phyloP scores from a whole-genome alignment of 2,113 vertebrate species.

The Tachysurus vachellii region DNA sequence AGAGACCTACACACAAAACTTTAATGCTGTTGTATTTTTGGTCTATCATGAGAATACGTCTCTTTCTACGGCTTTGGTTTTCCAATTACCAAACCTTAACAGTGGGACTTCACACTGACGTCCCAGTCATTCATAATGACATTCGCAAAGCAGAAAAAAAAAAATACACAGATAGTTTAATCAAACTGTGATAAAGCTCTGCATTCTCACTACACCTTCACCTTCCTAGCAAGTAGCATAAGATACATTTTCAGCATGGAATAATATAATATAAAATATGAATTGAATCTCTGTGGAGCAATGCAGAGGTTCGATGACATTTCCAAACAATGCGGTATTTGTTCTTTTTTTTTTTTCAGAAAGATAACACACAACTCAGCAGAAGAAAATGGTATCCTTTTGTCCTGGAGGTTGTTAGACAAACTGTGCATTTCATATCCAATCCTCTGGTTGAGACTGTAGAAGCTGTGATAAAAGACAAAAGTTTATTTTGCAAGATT shows the following conservation, averaged over 20 bases:
- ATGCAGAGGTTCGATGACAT: slow-evolving; percentile 14
- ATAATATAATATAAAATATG: slow-evolving; percentile 27
- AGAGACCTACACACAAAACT: background rate
- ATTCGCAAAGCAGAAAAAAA: background rate
- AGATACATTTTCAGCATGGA: background rate
- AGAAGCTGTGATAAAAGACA: slow-evolving; percentile 3
- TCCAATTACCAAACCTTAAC: background rate
- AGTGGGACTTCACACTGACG: background rate
- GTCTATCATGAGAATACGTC: background rate
- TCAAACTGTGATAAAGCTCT: slow-evolving; percentile 7
- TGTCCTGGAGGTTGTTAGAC: slow-evolving; percentile 24
- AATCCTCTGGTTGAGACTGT: background rate
- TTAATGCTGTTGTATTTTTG: slow-evolving; percentile 3
- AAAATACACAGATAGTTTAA: background rate
- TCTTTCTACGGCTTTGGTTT: slow-evolving; percentile 2
- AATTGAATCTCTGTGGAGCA: slow-evolving; percentile 13
- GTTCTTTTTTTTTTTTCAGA: background rate
- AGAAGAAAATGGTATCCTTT: background rate
- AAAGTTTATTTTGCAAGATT: background rate
- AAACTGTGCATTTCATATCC: slow-evolving; percentile 24
- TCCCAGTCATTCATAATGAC: no score
- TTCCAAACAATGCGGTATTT: slow-evolving; percentile 33
- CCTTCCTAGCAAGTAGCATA: background rate
- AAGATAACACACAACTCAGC: slow-evolving; percentile 20
- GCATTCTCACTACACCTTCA: background rate